phyloP scores from a whole-genome alignment of 2,113 vertebrate genomes.

The Callaeas wilsoni region DNA sequence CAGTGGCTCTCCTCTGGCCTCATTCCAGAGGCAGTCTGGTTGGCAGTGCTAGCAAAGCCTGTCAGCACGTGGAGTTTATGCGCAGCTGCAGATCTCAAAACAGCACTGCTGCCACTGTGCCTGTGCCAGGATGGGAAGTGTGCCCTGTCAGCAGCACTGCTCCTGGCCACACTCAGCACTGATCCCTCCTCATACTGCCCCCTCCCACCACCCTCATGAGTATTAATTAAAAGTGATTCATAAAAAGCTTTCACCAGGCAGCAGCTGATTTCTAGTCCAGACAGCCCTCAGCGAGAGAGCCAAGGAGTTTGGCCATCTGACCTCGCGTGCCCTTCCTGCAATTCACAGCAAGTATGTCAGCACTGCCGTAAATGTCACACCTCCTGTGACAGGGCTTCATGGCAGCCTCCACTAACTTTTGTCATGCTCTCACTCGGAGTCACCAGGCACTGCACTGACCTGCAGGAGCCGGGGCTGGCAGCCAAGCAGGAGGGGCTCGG shows the following conservation, averaged over 20 bases:
- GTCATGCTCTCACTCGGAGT: neutral
- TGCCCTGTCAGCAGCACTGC: neutral
- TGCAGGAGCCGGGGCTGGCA: neutral
- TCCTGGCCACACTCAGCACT: neutral
- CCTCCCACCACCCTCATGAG: neutral
- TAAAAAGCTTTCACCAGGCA: neutral
- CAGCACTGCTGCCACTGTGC: rapidly evolving
- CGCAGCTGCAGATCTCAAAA: neutral
- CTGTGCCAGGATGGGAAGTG: neutral
- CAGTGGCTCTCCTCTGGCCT: neutral
- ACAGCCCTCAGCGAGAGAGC: neutral
- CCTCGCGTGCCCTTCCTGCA: neutral
- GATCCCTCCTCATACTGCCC: neutral
- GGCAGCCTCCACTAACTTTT: neutral
- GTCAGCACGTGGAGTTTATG: rapidly evolving
- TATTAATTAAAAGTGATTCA: neutral
- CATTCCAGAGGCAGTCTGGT: neutral
- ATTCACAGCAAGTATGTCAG: neutral
- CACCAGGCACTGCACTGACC: neutral
- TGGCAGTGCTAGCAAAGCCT: neutral
- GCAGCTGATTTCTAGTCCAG: neutral
- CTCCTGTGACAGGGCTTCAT: neutral
- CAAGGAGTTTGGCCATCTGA: neutral
- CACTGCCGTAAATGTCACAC: neutral
- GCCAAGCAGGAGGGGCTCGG: neutral